Conservation (phyloP, 1,140 invertebrate genomes). For the Amphibalanus amphitrite region DNA sequence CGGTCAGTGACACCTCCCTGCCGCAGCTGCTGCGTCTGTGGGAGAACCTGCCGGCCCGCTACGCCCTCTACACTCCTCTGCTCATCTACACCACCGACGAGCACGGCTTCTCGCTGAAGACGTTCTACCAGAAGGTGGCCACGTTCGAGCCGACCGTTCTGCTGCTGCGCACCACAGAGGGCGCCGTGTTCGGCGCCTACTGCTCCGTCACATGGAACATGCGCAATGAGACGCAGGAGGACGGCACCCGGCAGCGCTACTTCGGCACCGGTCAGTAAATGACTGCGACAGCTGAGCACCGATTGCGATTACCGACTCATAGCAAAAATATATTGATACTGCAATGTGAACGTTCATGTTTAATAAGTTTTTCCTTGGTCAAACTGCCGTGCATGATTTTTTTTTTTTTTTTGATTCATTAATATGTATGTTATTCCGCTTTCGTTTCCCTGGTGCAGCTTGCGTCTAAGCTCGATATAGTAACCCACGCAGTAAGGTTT, state of each 20-base stretch:
- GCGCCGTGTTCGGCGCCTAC: slow-evolving; percentile 91
- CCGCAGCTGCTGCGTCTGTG: slow-evolving; percentile 69
- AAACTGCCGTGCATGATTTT: too few relatives aligned
- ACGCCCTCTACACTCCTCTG: slow-evolving; percentile 85
- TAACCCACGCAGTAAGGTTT: too few relatives aligned
- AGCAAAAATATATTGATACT: too few relatives aligned
- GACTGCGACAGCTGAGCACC: too few relatives aligned
- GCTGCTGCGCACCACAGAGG: slow-evolving; percentile 82
- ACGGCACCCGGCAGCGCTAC: slow-evolving; percentile 70
- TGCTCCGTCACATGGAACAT: slow-evolving; percentile 62
- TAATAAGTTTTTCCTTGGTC: too few relatives aligned
- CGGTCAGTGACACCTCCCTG: too few relatives aligned
- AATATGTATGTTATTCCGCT: too few relatives aligned
- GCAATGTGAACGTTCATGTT: too few relatives aligned
- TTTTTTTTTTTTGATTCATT: too few relatives aligned
- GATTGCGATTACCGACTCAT: too few relatives aligned
- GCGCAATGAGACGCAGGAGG: slow-evolving; percentile 66
- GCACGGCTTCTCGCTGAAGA: slow-evolving; percentile 83
- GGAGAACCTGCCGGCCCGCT: slow-evolving; percentile 86
- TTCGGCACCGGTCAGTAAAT: slow-evolving; percentile 57
- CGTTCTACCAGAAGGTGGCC: slow-evolving; percentile 71
- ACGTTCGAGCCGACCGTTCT: slow-evolving; percentile 78
- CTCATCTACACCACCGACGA: slow-evolving; percentile 91
- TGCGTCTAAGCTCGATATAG: too few relatives aligned
- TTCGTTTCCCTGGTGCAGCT: too few relatives aligned